These are phyloP conservation scores for Balaenoptera acutorostrata DNA, from an alignment of 2,113 vertebrate genomes.

Conservation along the genomic window DNA sequence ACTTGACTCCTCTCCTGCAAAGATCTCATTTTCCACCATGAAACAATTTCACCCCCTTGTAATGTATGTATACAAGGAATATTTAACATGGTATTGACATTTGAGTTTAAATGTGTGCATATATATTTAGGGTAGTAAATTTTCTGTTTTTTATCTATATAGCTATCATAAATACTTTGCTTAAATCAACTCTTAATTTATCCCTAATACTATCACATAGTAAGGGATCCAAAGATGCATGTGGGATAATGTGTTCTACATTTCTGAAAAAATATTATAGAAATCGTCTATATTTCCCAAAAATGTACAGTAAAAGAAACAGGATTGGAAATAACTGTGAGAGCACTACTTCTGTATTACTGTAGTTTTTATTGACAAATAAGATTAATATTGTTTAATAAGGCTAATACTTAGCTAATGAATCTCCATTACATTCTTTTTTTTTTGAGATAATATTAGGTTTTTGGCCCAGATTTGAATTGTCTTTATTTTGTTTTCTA, in stretches of 20 bases:
- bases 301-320: neutral
- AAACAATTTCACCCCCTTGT: neutral
- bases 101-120: neutral
- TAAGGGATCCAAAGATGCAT: neutral
- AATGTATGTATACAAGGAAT: neutral
- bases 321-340: neutral
- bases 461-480: neutral
- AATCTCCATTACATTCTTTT: neutral
- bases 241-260: neutral
- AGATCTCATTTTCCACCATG: neutral
- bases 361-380: neutral
- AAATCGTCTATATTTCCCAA: neutral
- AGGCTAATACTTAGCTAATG: neutral
- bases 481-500: conserved; percentile 6
- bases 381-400: neutral
- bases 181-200: neutral
- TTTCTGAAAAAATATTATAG: neutral
- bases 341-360: neutral
- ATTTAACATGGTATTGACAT: neutral
- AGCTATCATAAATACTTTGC: neutral
- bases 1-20: neutral
- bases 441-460: neutral
- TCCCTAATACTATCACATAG: neutral
- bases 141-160: neutral
- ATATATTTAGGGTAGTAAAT: neutral